Conservation (phyloP, 2,888 invertebrate genomes). For the Archaeoteleia sp. region DNA sequence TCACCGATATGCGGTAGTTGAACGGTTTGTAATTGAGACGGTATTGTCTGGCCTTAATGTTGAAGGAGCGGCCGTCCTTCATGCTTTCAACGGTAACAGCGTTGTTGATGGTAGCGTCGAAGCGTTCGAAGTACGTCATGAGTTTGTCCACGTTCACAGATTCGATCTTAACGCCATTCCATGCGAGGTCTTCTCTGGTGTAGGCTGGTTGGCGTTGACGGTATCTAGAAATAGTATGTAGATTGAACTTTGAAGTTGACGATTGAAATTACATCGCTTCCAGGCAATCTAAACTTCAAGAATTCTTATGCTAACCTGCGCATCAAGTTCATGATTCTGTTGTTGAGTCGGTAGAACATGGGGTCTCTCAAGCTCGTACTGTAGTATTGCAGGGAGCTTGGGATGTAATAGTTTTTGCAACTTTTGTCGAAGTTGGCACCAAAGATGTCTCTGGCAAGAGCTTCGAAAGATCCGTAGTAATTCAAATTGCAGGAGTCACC, state of each 20-base stretch:
- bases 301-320: slow-evolving; percentile 55
- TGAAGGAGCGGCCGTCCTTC: slow-evolving; percentile 74
- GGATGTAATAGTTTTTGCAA: slow-evolving; percentile 75
- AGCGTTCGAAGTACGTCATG: slow-evolving; percentile 82
- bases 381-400: slow-evolving; percentile 81
- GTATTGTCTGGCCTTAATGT: slow-evolving; percentile 80
- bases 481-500: slow-evolving; percentile 74
- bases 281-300: background rate
- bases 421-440: slow-evolving; percentile 72
- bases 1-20: slow-evolving; percentile 79
- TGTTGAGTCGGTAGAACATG: slow-evolving; percentile 82
- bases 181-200: slow-evolving; percentile 78
- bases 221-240: slow-evolving; percentile 74
- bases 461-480: slow-evolving; percentile 79
- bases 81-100: slow-evolving; percentile 76
- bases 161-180: slow-evolving; percentile 79
- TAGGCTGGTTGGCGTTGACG: slow-evolving; percentile 78
- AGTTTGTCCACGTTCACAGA: slow-evolving; percentile 81
- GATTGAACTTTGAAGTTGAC: background rate
- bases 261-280: background rate
- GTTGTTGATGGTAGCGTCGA: slow-evolving; percentile 80
- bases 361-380: slow-evolving; percentile 83
- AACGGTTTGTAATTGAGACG: slow-evolving; percentile 84
- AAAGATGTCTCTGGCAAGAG: slow-evolving; percentile 77
- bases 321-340: slow-evolving; percentile 79